A percentile compares a stretch with the other conserved stretches of the same genome.
Conservation (phyloP, 2,113 vertebrate genomes). For the Lepisosteus oculatus region DNA sequence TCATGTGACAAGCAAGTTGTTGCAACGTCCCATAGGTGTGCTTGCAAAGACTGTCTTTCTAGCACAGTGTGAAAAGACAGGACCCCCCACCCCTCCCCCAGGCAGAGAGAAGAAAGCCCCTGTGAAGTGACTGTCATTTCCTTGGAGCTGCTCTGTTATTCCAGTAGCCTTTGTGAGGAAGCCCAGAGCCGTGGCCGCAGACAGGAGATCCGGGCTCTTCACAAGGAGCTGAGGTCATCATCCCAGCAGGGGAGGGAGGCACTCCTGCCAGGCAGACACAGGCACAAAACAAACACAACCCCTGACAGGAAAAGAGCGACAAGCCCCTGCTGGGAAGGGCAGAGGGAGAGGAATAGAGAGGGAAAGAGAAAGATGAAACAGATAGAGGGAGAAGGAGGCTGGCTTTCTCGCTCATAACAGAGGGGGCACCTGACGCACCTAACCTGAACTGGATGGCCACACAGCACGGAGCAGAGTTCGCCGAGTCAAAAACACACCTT, state of each 20-base stretch:
- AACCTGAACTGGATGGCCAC: too few species aligned
- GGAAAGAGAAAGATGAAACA: not conserved
- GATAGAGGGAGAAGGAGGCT: not conserved
- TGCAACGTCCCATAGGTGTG: too few species aligned
- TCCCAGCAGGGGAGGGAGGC: constrained; percentile 58
- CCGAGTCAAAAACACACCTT: too few species aligned
- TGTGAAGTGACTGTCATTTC: constrained; percentile 66
- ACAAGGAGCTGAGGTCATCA: constrained; percentile 56
- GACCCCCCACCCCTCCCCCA: constrained; percentile 9
- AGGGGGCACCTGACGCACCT: too few species aligned
- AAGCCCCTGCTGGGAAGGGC: constrained; percentile 47
- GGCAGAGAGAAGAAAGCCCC: constrained; percentile 25
- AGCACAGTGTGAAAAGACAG: constrained; percentile 23
- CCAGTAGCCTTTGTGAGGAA: constrained; percentile 58
- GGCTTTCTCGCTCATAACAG: too few species aligned
- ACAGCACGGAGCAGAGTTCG: too few species aligned
- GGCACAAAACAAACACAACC: constrained; percentile 64
- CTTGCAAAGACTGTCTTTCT: too few species aligned
- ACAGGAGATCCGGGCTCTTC: constrained; percentile 57
- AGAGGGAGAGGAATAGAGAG: not conserved
- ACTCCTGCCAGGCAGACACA: constrained; percentile 48
- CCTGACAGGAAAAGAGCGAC: constrained; percentile 48
- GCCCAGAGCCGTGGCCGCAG: constrained; percentile 58
- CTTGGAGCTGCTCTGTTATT: constrained; percentile 60
- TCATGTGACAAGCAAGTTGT: too few species aligned